Base-by-base conservation (phyloP, 2,797 vertebrate species). In the Halcyon chelicuti region DNA sequence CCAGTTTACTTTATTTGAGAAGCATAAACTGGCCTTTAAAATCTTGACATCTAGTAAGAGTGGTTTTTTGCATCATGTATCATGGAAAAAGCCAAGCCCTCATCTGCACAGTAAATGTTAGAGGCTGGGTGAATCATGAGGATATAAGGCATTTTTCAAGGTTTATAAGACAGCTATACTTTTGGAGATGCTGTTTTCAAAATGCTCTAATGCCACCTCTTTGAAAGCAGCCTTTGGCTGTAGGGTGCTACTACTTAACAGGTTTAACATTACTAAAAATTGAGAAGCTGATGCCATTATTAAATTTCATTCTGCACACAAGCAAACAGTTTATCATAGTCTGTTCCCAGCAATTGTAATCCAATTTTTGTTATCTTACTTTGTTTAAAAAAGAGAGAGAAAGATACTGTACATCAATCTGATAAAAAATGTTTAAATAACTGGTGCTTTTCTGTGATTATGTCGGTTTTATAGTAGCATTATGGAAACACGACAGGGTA, bases 331-430 rank as follows among this genome's bases (percentile, higher is more conserved):
- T 96, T 97, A 97, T 97, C 95, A 90, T 93, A 88, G 93, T 61
- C 94, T 92, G 75, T 96, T 97, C 96, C 96, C 93, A 96, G 97
- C 96, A 97, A 94, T 61, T 94, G 91, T 97, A 97, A 97, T 97
- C 94, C 92, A 95, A 96, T 97, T 97, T 97, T 93, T 96, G 94
- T 95, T 97, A 96, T 97, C 95, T 96, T 76, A 85, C 71, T 28
- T 90, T 94, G 74, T 91, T 93, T 70, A 75, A 96, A 94, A 51
- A 74, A 82, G 78, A 60, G 63, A 88, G 78, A 76, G 68, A 66
- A 81, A 91, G 90, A 78, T 94, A 81, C 71, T n/a, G 52, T 54
- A 39, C 76, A 83, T 76, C 96, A 89, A 93, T 94, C 93, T 95
- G 96, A 97, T 97, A 96, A 97, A 94, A 93, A 93, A 90, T 93